Base-by-base conservation (phyloP, 2,888 invertebrate genomes). In the Lochmaea capreae region DNA sequence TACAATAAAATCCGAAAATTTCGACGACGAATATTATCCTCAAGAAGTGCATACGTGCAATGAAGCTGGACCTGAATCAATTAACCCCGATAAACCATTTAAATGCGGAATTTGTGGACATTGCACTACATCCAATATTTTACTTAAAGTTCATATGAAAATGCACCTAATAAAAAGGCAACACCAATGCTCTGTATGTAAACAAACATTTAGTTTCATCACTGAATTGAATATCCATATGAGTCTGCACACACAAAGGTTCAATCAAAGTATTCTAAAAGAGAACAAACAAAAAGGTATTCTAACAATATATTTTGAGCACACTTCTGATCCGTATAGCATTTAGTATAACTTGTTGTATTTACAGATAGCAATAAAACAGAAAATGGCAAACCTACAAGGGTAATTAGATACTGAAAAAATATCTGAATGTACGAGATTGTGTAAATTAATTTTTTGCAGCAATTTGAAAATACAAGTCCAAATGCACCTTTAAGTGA, bases 91-190 rank as follows among this genome's bases (percentile, higher is more conserved):
- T 46, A 73, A 71, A 46, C 71, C 62, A n/a, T 76, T 71, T 54
- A 73, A 71, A 66, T 76, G 76, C 58, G 76, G 73, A n/a, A 65
- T 76, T 22, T 76, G 76, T 61, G 73, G 71, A 42, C 76, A 73
- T 43, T 68, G 66, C 11, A 72, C 76, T 43, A 76, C 65, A 11
- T 70, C 73, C 43, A 67, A 71, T 42, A 57, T 58, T 22, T 62
- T 73, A 57, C 49, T 76, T 18, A 67, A 69, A 18, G 66, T 73
- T 18, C 76, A 76, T 54, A 71, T 68, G 76, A 71, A 73, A 69
- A 68, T 72, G 66, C 76, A 76, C 58, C 54, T 68, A 14, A n/a
- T 69, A n/a, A 73, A 73, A 66, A 71, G 71, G n/a, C 5, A 65
- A 33, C 68, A 74, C 39, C 59, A 72, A 12, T 74, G 74, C 46